Conservation (phyloP, 2,113 vertebrate species). For the Mormyrus iriodes region DNA sequence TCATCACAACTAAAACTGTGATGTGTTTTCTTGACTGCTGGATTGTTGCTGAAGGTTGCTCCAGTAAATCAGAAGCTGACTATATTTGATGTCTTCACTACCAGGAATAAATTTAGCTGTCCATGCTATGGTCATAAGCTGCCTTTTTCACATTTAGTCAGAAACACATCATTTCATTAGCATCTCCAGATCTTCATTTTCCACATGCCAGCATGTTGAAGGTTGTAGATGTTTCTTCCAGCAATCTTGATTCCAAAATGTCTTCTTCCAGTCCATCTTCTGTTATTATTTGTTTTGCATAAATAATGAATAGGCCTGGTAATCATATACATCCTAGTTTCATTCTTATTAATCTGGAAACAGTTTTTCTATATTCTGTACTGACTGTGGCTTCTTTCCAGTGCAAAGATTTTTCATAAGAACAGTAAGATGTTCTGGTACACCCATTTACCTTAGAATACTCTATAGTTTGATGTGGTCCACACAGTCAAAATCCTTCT, state of each 20-base stretch:
- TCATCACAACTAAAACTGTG: not conserved
- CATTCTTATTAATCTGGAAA: too few species aligned
- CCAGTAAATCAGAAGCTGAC: not conserved
- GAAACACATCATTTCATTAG: not conserved
- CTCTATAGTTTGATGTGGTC: not conserved
- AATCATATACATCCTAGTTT: too few species aligned
- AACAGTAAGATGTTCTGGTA: too few species aligned
- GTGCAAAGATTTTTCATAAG: too few species aligned
- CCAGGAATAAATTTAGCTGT: not conserved
- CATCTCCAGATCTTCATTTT: not conserved
- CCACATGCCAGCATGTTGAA: not conserved
- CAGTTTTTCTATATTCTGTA: too few species aligned
- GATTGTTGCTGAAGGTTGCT: not conserved
- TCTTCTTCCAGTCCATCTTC: not conserved
- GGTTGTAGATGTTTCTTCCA: not conserved
- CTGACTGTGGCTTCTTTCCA: too few species aligned
- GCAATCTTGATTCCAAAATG: not conserved
- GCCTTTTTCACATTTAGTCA: not conserved
- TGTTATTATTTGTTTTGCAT: too few species aligned
- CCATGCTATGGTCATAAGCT: not conserved
- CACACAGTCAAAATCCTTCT: not conserved
- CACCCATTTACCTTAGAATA: not conserved
- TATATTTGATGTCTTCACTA: not conserved
- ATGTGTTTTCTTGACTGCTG: not conserved
- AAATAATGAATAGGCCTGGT: too few species aligned